Evolutionary conservation across 2,888 invertebrate genomes (phyloP).

Genomic region (Napeogenes inachia): DNA sequence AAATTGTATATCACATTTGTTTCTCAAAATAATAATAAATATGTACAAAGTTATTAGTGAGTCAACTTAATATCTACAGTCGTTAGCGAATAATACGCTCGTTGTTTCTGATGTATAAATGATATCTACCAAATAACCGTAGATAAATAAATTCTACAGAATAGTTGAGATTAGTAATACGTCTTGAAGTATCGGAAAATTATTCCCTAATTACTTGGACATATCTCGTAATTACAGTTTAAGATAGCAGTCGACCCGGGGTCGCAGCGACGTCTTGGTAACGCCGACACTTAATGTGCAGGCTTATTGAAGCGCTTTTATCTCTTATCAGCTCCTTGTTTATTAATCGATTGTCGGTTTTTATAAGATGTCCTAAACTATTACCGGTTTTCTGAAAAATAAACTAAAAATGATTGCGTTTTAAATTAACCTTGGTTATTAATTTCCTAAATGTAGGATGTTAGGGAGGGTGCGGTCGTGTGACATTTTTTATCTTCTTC

Average conservation of each 20-base stretch:
- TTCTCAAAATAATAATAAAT: too few relatives aligned
- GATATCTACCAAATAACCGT: slow-evolving; percentile 10
- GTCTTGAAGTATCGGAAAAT: slow-evolving; percentile 36
- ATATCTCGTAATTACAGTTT: slow-evolving; percentile 43
- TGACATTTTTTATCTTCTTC: slow-evolving; percentile 67
- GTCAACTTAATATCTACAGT: too few relatives aligned
- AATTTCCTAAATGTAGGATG: not conserved
- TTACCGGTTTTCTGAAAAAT: too few relatives aligned
- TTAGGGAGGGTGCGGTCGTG: slow-evolving; percentile 35
- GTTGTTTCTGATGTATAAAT: slow-evolving; percentile 2
- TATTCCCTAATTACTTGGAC: slow-evolving; percentile 59
- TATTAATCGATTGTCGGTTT: slow-evolving; percentile 58
- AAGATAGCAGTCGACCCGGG: slow-evolving; percentile 46
- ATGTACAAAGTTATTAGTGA: too few relatives aligned
- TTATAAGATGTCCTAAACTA: slow-evolving; percentile 19
- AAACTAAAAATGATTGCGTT: too few relatives aligned
- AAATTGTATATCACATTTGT: too few relatives aligned
- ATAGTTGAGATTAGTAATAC: slow-evolving; percentile 26
- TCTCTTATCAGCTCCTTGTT: slow-evolving; percentile 61
- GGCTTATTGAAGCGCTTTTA: slow-evolving; percentile 61
- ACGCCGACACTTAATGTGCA: slow-evolving; percentile 53
- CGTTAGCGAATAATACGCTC: too few relatives aligned
- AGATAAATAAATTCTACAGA: slow-evolving; percentile 25
- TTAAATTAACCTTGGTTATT: too few relatives aligned
- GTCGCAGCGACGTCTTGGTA: slow-evolving; percentile 46